These are phyloP conservation scores for Oncorhynchus clarkii DNA, from an alignment of 2,113 vertebrate species.

Conservation along the genomic window DNA sequence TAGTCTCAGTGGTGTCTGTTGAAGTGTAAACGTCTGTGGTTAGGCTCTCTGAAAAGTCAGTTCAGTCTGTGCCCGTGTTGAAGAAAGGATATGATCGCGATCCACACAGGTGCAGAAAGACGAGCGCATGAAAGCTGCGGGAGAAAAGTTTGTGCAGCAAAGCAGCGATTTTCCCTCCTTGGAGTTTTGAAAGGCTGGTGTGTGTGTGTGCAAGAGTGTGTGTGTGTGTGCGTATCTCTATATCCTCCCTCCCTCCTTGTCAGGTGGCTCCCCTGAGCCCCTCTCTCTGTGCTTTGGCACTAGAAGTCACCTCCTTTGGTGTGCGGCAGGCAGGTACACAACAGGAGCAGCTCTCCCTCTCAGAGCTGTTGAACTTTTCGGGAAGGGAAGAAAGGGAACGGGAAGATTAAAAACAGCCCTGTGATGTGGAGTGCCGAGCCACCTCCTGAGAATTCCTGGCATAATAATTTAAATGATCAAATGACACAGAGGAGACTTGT, in stretches of 20 bases:
- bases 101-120: conserved; percentile 63
- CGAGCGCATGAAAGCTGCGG: conserved; percentile 71
- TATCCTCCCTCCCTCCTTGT: conserved; percentile 55
- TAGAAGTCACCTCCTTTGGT: conserved; percentile 80
- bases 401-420: conserved; percentile 82
- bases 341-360: conserved; percentile 73
- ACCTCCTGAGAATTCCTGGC: conserved; percentile 81
- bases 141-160: conserved; percentile 74
- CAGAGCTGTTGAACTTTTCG: conserved; percentile 73
- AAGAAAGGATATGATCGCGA: conserved; percentile 62
- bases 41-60: conserved; percentile 65
- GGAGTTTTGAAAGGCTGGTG: conserved; percentile 70
- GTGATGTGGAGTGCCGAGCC: conserved; percentile 80
- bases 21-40: conserved; percentile 64
- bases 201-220: background rate
- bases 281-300: conserved; percentile 70
- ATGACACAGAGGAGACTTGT: conserved; percentile 86
- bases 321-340: conserved; percentile 78
- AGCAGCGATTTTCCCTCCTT: conserved; percentile 73
- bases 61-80: conserved; percentile 62
- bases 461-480: conserved; percentile 89
- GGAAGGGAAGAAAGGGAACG: conserved; percentile 74
- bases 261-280: conserved; percentile 74
- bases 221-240: conserved; percentile 25
- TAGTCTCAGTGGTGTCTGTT: conserved; percentile 55